phyloP scores from a whole-genome alignment of 1,140 invertebrate genomes.

The Heliconius himera region DNA sequence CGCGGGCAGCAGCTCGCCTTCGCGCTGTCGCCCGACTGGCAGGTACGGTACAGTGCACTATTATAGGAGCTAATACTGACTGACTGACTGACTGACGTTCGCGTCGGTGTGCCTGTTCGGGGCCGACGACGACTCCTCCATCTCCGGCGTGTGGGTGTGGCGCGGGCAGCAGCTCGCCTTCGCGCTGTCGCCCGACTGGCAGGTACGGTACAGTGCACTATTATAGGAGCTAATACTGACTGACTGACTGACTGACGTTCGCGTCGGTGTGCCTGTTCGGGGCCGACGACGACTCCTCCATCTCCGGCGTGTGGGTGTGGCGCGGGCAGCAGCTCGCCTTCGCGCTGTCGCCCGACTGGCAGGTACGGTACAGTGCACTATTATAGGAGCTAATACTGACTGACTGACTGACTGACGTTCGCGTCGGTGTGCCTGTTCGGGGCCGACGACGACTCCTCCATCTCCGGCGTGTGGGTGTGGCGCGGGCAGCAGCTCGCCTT shows the following conservation, averaged over 20 bases:
- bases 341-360: conserved; percentile 93
- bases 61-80: too few relatives aligned
- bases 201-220: conserved; percentile 65
- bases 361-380: conserved; percentile 65
- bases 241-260: too few relatives aligned
- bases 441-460: conserved; percentile 94
- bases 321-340: conserved; percentile 97
- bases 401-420: too few relatives aligned
- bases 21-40: conserved; percentile 93
- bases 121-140: conserved; percentile 94
- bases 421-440: conserved; percentile 97
- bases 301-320: conserved; percentile 99
- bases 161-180: conserved; percentile 97
- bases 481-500: conserved; percentile 97
- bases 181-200: conserved; percentile 93
- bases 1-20: conserved; percentile 97
- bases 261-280: conserved; percentile 97
- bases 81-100: too few relatives aligned
- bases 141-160: conserved; percentile 99
- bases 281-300: conserved; percentile 94
- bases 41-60: conserved; percentile 65
- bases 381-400: too few relatives aligned
- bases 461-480: conserved; percentile 99
- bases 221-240: too few relatives aligned
- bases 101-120: conserved; percentile 97